Evolutionary conservation across 2,797 vertebrate genomes (phyloP), one percentile per base, ranked within the genome.

Genomic region (Anguilla anguilla): DNA sequence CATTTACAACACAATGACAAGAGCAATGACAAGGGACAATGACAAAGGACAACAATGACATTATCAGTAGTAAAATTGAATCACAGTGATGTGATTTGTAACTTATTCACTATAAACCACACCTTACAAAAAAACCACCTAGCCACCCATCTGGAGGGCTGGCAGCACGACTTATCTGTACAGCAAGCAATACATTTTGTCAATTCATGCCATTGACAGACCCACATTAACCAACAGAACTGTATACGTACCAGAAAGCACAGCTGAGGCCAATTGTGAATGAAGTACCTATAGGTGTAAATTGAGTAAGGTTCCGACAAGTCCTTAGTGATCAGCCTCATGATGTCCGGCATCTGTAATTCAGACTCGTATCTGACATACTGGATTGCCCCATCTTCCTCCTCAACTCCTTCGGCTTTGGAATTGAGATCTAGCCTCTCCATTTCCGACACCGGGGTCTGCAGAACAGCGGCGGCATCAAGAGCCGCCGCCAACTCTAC

Each of bases 271-370:
- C 99, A 99, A 97, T 99, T 99, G 97, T 99, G 99, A 96, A 99
- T 99, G 97, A 99, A 99, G 97, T 99, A 99, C 97, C 99, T 98
- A 97, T 99, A 99, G 82, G 99, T 99, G 94, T 99, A 99, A 97
- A 99, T 99, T 92, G 99, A 99, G 97, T 99, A 99, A 96, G 99
- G 99, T 97, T 99, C 99, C 92, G 99, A 99, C 96, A 99, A 97
- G 97, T 99, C 99, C 97, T 99, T 99, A 95, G 99, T 99, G 97
- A 99, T 99, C 95, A 99, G 97, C 96, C 99, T 98, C 97, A 99
- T 99, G 95, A 99, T 99, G 96, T 98, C 98, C 91, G 99, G 98
- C 99, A 99, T 99, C 96, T 88, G 87, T 35, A 88, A 84, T 53
- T 88, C 87, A 11, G 87, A 88, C 94, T 99, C 97, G 84, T 99